Evolutionary conservation across 2,113 vertebrate genomes (phyloP).

Genomic region (Eonycteris spelaea): DNA sequence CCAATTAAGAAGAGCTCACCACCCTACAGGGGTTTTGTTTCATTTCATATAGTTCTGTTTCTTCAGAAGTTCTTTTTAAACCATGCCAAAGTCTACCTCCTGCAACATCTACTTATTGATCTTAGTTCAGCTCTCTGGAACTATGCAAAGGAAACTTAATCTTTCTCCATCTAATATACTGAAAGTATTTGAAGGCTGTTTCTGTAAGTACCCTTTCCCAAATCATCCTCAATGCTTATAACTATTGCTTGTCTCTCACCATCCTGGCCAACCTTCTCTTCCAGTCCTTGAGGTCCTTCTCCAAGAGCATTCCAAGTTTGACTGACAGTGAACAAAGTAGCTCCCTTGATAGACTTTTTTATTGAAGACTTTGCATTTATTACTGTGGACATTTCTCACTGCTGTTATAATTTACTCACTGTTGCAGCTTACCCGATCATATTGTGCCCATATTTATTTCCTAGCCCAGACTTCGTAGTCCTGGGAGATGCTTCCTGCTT

Average conservation of each 20-base stretch:
- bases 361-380: not conserved
- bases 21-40: not conserved
- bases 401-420: not conserved
- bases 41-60: not conserved
- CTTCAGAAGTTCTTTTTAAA: conserved; percentile 19
- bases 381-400: not conserved
- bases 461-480: not conserved
- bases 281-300: not conserved
- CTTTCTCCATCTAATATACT: not conserved
- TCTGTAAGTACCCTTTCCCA: not conserved
- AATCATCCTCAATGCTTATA: not conserved
- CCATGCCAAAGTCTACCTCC: not conserved
- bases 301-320: not conserved
- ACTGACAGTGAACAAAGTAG: not conserved
- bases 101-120: not conserved
- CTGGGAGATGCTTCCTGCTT: not conserved
- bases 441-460: not conserved
- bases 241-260: not conserved
- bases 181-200: not conserved
- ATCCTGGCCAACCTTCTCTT: not conserved
- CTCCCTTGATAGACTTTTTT: not conserved
- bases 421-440: not conserved
- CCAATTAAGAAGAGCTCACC: not conserved
- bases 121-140: conserved; percentile 24
- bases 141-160: not conserved